Percentiles rank a stretch among this genome's conserved stretches.
Conservation (phyloP, 1,140 invertebrate species). For the Brachionus angularis region DNA sequence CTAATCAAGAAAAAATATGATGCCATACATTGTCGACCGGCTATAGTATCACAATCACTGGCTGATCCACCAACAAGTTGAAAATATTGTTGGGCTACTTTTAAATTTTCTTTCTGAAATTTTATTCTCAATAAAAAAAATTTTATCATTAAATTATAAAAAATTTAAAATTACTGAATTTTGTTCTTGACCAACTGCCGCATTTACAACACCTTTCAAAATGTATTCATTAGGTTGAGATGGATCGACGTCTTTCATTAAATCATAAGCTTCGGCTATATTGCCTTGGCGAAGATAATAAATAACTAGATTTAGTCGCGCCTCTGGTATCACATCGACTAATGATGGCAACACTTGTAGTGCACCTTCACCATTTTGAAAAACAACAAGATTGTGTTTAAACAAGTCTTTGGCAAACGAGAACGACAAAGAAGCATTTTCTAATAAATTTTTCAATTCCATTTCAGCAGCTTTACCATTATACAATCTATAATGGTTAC, state of each 20-base stretch:
- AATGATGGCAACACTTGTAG: constrained; percentile 80
- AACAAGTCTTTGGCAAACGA: constrained; percentile 87
- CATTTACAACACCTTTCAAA: constrained; percentile 90
- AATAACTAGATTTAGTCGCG: constrained; percentile 88
- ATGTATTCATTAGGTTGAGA: constrained; percentile 92
- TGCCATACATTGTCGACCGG: constrained; percentile 91
- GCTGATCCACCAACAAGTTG: constrained; percentile 89
- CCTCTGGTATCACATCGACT: constrained; percentile 92
- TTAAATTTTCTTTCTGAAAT: constrained; percentile 83
- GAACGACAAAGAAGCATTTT: constrained; percentile 71
- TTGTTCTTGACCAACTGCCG: constrained; percentile 82
- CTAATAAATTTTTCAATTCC: constrained; percentile 62
- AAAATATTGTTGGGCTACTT: constrained; percentile 90
- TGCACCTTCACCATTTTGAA: constrained; percentile 86
- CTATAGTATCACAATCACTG: constrained; percentile 77
- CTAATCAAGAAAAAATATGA: constrained; percentile 87
- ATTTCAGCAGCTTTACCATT: constrained; percentile 86
- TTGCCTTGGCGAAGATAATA: constrained; percentile 85
- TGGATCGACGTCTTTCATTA: constrained; percentile 87
- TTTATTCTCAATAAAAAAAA: no score
- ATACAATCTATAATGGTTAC: constrained; percentile 80
- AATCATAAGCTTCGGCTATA: constrained; percentile 77
- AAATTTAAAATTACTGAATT: constrained; percentile 68
- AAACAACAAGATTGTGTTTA: constrained; percentile 86
- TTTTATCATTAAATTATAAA: constrained; percentile 14